Conservation (phyloP, 2,797 vertebrate genomes). For the Hoplostethus mediterraneus region DNA sequence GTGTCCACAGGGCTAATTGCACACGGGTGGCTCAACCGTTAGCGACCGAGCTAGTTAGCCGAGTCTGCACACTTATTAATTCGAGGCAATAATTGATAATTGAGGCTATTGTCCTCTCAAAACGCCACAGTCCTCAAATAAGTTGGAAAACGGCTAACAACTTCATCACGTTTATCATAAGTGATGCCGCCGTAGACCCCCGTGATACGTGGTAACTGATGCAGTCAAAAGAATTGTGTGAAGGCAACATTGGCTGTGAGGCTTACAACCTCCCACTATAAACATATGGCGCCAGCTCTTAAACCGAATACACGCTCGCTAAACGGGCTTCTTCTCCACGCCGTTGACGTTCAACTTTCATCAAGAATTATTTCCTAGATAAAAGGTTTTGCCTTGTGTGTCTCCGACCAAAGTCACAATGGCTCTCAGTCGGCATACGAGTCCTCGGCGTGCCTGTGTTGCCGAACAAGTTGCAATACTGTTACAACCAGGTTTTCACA, state of each 20-base stretch:
- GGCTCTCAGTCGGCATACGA: not conserved
- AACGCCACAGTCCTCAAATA: not conserved
- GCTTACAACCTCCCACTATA: conserved; percentile 49
- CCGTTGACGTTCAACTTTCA: not conserved
- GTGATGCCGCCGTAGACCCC: not conserved
- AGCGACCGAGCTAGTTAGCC: conserved; percentile 71
- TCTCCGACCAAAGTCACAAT: not conserved
- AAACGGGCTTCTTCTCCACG: not conserved
- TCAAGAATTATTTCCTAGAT: fast-evolving
- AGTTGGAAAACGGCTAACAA: too few species aligned
- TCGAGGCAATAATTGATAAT: conserved; percentile 9
- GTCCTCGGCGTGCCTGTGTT: not conserved
- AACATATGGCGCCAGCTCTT: conserved; percentile 62
- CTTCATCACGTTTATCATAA: not conserved
- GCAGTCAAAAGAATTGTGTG: conserved; percentile 51
- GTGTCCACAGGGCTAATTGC: conserved; percentile 2
- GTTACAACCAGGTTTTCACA: not conserved
- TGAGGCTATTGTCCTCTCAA: not conserved
- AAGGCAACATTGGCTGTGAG: conserved; percentile 37
- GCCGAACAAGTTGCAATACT: conserved; percentile 19
- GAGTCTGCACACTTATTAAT: conserved; percentile 42
- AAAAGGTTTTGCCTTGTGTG: not conserved
- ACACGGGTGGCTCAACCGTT: conserved; percentile 48
- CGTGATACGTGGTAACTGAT: conserved; percentile 53
- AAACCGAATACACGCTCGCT: conserved; percentile 23